A percentile compares a stretch with the other conserved stretches of the same genome.
phyloP scores from a whole-genome alignment of 2,797 vertebrate genomes.

The Sciurus vulgaris region DNA sequence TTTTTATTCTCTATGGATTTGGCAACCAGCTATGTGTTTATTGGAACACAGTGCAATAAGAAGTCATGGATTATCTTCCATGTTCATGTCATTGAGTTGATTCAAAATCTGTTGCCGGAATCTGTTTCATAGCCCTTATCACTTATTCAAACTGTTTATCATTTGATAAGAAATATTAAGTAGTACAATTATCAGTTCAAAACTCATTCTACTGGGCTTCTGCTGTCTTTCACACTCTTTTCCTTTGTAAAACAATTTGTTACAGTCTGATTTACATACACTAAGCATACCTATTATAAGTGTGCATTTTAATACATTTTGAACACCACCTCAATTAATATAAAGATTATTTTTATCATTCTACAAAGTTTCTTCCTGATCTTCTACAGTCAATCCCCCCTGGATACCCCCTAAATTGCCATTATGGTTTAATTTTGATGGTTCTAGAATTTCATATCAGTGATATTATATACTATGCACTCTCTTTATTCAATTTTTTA shows the following conservation, averaged over 20 bases:
- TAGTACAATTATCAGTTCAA: background rate
- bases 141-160: background rate
- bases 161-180: background rate
- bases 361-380: background rate
- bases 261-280: background rate
- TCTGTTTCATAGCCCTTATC: background rate
- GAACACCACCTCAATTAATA: background rate
- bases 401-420: background rate
- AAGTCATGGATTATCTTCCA: constrained; percentile 11
- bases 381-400: accelerated
- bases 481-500: background rate
- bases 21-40: constrained; percentile 43
- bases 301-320: background rate
- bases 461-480: background rate
- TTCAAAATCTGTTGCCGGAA: constrained; percentile 9
- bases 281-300: background rate
- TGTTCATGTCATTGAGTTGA: background rate
- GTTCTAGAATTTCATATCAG: background rate
- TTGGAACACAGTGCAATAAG: constrained; percentile 19
- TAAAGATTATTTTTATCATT: background rate
- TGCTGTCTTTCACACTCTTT: background rate
- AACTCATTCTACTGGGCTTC: constrained; percentile 17
- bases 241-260: constrained; percentile 5
- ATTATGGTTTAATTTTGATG: background rate
- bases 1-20: constrained; percentile 68